Evolutionary conservation across 2,113 vertebrate species (phyloP).

Genomic region (Salvator merianae): DNA sequence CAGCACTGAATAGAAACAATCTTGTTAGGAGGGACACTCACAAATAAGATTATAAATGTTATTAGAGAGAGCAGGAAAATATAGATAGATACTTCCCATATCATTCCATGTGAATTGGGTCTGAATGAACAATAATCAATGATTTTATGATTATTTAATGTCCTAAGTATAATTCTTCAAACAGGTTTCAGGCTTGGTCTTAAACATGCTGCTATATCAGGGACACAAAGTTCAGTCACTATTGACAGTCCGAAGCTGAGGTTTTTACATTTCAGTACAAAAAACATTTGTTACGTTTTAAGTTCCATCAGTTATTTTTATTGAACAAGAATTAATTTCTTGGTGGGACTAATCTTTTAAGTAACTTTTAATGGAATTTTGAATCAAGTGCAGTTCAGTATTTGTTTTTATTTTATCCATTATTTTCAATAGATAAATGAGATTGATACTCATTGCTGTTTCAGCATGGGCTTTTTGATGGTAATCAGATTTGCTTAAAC

Average conservation of each 20-base stretch:
- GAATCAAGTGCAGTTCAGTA: not conserved
- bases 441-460: conserved; percentile 30
- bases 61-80: too few relatives aligned
- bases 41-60: too few relatives aligned
- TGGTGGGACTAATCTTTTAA: not conserved
- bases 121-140: not conserved
- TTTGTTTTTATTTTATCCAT: conserved; percentile 41
- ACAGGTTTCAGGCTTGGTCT: not conserved
- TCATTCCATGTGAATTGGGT: not conserved
- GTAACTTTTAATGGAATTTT: conserved; percentile 18
- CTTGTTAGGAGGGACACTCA: too few relatives aligned
- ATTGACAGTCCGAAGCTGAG: not conserved
- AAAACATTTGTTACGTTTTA: not conserved
- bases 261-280: not conserved
- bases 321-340: conserved; percentile 16
- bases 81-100: not conserved
- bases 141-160: not conserved
- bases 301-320: not conserved
- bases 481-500: conserved; percentile 55
- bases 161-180: not conserved
- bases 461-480: conserved; percentile 37
- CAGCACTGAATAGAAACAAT: not conserved
- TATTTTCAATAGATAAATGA: conserved; percentile 17
- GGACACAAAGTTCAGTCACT: not conserved
- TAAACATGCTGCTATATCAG: not conserved